Conservation (phyloP, 2,113 vertebrate species). For the Tretioscincus oriximinensis region DNA sequence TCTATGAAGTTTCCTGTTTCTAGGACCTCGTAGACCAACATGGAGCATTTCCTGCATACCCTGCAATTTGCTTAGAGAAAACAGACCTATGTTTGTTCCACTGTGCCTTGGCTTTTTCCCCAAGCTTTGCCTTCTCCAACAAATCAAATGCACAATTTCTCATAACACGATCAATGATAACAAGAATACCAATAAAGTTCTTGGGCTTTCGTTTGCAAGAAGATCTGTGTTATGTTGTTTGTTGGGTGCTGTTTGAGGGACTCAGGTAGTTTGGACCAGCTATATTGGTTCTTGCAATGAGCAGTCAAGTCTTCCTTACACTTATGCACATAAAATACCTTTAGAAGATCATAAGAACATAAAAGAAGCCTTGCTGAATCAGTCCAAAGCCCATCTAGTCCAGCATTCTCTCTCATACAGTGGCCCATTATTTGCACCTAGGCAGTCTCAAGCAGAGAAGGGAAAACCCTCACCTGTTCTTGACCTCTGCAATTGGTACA, state of each 20-base stretch:
- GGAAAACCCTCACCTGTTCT: too few relatives aligned
- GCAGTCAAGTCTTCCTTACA: too few relatives aligned
- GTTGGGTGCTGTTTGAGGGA: background rate
- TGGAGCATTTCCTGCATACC: background rate
- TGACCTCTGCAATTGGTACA: too few relatives aligned
- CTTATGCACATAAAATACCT: background rate
- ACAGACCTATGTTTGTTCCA: background rate
- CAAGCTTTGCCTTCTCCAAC: constrained; percentile 15
- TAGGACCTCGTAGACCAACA: background rate
- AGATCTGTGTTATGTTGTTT: constrained; percentile 29
- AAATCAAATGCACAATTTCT: background rate
- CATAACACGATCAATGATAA: constrained; percentile 32
- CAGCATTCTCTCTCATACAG: too few relatives aligned
- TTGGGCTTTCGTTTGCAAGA: constrained; percentile 49
- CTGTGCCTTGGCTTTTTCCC: background rate
- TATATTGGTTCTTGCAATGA: background rate
- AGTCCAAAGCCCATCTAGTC: too few relatives aligned
- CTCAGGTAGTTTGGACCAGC: background rate
- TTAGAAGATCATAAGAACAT: too few relatives aligned
- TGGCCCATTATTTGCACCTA: too few relatives aligned
- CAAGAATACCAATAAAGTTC: constrained; percentile 39
- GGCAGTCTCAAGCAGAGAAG: too few relatives aligned
- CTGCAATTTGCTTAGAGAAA: constrained; percentile 11
- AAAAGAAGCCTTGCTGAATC: too few relatives aligned
- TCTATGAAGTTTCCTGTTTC: too few relatives aligned